Evolutionary conservation across 1,140 invertebrate genomes (phyloP), one percentile per base, ranked within the genome.

Genomic region (Ceratosolen solmsi): DNA sequence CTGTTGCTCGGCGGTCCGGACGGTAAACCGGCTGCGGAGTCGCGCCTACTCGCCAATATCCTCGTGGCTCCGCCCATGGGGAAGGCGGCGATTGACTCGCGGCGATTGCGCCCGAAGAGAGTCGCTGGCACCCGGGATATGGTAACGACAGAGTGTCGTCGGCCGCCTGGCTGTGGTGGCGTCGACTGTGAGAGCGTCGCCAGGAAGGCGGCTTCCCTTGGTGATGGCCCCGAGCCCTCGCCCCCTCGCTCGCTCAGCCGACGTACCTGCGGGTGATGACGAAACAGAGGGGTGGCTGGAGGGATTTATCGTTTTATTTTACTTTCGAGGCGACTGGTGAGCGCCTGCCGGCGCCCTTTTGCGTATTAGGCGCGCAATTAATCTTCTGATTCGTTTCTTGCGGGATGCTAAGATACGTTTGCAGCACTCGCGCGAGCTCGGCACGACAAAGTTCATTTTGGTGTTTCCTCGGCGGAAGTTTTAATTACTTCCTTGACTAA

Each of bases 111-210:
- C 0, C 95, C 95, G 86, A 96, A 96, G 0, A 96, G 87, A 0
- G 94, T 93, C 60, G 94, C 92, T 7, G 96, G 96, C 36, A 96
- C 94, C 89, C 94, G 94, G 0, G 95, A 96, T 83, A 97, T 96
- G 75, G 96, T 96, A 8, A 96, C 95, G 25, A 97, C 95, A 17
- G 96, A 96, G 89, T 97, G 96, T 79, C 96, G 93, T 65, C 96
- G 92, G 0, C 95, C 95, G 0, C 95, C 95, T 0, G 95, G 92
- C 63, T 94, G 93, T 1, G 95, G 95, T 15, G 92, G 92, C 30
- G 94, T 93, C 0, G 94, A 94, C 86, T 95, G 94, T 60, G 95
- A 96, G 1, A 97, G 90, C 0, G 96, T 97, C 25, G 96, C 95
- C 76, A 97, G 87, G 84, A 96, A 97, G 2, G 95, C 95, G 1